phyloP scores from a whole-genome alignment of 2,113 vertebrate species.

The Notechis scutatus region DNA sequence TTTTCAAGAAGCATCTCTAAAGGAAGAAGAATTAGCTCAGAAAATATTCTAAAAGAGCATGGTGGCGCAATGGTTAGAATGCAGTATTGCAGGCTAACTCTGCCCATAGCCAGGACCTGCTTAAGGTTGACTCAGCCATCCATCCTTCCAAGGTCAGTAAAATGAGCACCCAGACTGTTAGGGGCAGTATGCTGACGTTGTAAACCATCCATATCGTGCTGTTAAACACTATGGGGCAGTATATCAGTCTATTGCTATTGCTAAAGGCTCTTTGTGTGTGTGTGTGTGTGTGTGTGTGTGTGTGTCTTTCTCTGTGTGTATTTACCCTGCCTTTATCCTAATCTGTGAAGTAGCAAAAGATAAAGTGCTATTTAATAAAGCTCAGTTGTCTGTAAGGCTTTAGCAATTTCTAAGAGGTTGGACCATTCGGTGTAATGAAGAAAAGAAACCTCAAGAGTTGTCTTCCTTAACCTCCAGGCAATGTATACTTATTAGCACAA shows the following conservation, averaged over 20 bases:
- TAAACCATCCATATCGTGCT: neutral
- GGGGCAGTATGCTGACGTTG: neutral
- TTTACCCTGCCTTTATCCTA: neutral
- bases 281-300: too few species aligned
- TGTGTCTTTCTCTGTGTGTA: neutral
- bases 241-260: neutral
- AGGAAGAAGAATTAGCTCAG: neutral
- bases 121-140: neutral
- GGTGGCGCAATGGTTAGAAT: neutral
- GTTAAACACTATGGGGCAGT: neutral
- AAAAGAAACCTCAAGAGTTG: neutral
- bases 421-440: neutral
- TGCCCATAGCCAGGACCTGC: neutral
- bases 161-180: neutral
- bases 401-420: neutral
- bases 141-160: neutral
- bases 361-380: neutral
- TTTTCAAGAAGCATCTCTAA: slow-evolving; percentile 6
- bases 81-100: neutral
- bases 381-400: neutral
- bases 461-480: neutral
- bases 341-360: neutral
- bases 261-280: neutral
- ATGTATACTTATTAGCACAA: neutral
- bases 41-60: neutral